Evolutionary conservation across 2,113 vertebrate genomes (phyloP).

Genomic region (Maccullochella peelii): DNA sequence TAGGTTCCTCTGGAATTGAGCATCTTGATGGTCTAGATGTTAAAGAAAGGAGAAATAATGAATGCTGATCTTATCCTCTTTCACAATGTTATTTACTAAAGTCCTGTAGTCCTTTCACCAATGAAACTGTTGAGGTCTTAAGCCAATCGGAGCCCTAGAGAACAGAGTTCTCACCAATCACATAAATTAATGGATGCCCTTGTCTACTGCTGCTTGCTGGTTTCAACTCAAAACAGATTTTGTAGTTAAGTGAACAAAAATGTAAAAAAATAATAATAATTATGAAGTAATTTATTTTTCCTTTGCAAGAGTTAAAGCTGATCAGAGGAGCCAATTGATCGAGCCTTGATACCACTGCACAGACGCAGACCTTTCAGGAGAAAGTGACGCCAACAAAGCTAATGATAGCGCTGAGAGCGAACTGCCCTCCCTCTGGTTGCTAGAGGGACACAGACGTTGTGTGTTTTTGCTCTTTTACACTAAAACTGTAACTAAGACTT

Average conservation of each 20-base stretch:
- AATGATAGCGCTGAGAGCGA: slow-evolving; percentile 81
- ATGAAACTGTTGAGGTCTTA: slow-evolving; percentile 49
- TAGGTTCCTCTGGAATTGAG: slow-evolving; percentile 25
- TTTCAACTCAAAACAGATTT: slow-evolving; percentile 75
- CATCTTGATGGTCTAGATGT: slow-evolving; percentile 9
- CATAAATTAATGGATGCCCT: slow-evolving; percentile 83
- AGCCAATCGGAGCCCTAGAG: slow-evolving; percentile 74
- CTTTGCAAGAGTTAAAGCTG: slow-evolving; percentile 66
- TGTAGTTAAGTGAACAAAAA: slow-evolving; percentile 81
- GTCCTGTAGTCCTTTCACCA: slow-evolving; percentile 68
- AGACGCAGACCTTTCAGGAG: slow-evolving; percentile 72
- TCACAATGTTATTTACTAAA: slow-evolving; percentile 82
- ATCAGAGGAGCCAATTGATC: slow-evolving; percentile 81
- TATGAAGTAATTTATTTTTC: slow-evolving; percentile 80
- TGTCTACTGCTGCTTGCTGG: slow-evolving; percentile 92
- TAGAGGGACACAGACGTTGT: slow-evolving; percentile 77
- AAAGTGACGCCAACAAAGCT: slow-evolving; percentile 79
- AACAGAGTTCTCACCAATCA: slow-evolving; percentile 71
- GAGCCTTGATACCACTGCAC: slow-evolving; percentile 76
- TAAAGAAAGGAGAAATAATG: slow-evolving; percentile 37
- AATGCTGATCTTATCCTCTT: slow-evolving; percentile 93
- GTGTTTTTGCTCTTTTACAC: slow-evolving; percentile 89
- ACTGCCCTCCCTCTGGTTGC: slow-evolving; percentile 69
- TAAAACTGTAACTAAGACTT: slow-evolving; percentile 84
- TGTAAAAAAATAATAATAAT: slow-evolving; percentile 67